These are phyloP conservation scores for Tricholaema leucomelas DNA, from an alignment of 2,113 vertebrate genomes.

Conservation along the genomic window DNA sequence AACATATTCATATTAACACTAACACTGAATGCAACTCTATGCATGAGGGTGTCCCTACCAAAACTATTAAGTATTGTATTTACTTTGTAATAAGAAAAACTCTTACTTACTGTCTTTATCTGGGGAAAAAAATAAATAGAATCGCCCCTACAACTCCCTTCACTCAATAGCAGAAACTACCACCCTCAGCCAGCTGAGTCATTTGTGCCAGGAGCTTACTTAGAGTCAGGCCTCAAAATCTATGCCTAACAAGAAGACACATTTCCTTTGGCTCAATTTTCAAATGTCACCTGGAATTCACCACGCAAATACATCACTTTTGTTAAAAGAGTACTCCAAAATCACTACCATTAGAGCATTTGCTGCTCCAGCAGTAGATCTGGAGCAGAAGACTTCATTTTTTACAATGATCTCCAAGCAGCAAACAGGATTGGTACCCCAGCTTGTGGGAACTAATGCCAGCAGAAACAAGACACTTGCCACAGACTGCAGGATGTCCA, in stretches of 20 bases:
- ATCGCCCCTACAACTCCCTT: background rate
- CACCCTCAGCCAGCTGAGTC: background rate
- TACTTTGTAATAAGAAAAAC: background rate
- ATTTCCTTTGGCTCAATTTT: fast-evolving
- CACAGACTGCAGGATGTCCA: background rate
- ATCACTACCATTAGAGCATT: background rate
- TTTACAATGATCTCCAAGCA: background rate
- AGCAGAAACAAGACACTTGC: background rate
- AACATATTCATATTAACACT: background rate
- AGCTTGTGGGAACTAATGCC: background rate
- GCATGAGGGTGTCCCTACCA: background rate
- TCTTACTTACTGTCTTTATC: background rate
- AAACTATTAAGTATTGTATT: background rate
- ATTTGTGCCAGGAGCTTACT: background rate
- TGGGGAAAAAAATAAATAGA: background rate
- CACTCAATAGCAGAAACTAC: background rate
- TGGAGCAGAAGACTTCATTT: background rate
- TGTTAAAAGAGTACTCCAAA: background rate
- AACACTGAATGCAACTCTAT: background rate
- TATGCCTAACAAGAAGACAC: background rate
- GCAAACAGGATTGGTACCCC: fast-evolving
- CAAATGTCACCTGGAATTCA: background rate
- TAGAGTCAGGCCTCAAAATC: background rate
- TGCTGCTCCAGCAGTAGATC: background rate
- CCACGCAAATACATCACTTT: background rate